Evolutionary conservation across 2,113 vertebrate species (phyloP).

Genomic region (Galemys pyrenaicus): DNA sequence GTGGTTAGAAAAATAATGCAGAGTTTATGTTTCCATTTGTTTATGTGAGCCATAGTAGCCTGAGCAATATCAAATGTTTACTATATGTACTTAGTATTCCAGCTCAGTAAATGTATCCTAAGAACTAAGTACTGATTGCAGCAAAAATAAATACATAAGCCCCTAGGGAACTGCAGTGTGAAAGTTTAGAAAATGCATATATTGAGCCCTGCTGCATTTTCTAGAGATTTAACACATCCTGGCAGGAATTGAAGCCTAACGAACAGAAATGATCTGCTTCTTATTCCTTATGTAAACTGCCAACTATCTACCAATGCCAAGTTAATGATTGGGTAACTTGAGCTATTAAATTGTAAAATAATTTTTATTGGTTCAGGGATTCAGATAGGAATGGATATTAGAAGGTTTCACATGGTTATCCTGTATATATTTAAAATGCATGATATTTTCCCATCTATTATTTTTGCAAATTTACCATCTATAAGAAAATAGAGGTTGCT

Average conservation of each 20-base stretch:
- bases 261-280: conserved; percentile 42
- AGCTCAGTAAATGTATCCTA: neutral
- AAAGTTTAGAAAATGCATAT: neutral
- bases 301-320: conserved; percentile 35
- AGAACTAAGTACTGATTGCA: neutral
- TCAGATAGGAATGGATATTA: neutral
- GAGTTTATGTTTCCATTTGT: conserved; percentile 47
- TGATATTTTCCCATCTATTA: conserved; percentile 1
- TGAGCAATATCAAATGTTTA: neutral
- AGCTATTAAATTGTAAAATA: conserved; percentile 63
- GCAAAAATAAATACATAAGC: neutral
- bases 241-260: conserved; percentile 26
- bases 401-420: conserved; percentile 33
- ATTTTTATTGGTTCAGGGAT: conserved; percentile 55
- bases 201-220: neutral
- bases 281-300: conserved; percentile 20
- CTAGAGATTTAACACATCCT: neutral
- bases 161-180: neutral
- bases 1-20: conserved; percentile 49
- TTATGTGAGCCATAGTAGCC: conserved; percentile 51
- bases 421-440: conserved; percentile 39
- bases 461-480: conserved; percentile 38
- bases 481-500: neutral
- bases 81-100: conserved; percentile 16
- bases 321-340: conserved; percentile 7